Percentiles rank a stretch among this genome's conserved stretches.
Conservation (phyloP, 2,888 invertebrate species). For the Alloplasta piceator region DNA sequence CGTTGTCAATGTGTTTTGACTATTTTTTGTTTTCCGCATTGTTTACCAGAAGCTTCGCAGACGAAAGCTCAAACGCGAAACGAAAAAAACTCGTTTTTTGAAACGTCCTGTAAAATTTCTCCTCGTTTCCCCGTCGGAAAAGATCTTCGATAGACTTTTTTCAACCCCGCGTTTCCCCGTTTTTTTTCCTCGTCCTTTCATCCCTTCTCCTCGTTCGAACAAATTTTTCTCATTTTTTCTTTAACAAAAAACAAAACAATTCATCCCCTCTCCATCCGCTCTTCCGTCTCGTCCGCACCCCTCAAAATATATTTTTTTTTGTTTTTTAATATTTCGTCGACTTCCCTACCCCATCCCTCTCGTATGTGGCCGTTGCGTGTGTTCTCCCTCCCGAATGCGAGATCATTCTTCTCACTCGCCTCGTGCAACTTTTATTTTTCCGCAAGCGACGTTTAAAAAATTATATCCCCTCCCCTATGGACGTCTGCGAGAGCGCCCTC, state of each 20-base stretch:
- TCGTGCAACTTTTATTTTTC: conserved; percentile 79
- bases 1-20: neutral
- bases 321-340: neutral
- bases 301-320: neutral
- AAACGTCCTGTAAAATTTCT: conserved; percentile 76
- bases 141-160: conserved; percentile 21
- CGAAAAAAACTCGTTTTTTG: conserved; percentile 51
- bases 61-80: conserved; percentile 16
- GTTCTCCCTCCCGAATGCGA: conserved; percentile 24
- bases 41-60: too few relatives aligned
- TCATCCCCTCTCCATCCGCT: conserved; percentile 51
- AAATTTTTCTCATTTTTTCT: conserved; percentile 61
- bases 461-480: conserved; percentile 72
- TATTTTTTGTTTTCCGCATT: neutral
- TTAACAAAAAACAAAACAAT: conserved; percentile 64
- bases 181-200: conserved; percentile 61
- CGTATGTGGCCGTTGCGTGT: neutral
- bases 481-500: conserved; percentile 49
- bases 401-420: conserved; percentile 68
- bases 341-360: conserved; percentile 23
- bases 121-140: conserved; percentile 3
- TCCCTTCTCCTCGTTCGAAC: conserved; percentile 40
- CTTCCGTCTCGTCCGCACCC: conserved; percentile 40
- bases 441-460: conserved; percentile 81
- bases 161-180: conserved; percentile 47